Evolutionary conservation across 2,113 vertebrate species (phyloP).

Genomic region (human (Homo sapiens)): GRCh38 chr4:111002501-111003000

Average conservation of each 20-base stretch:
- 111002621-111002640: background rate
- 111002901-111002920: background rate
- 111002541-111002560: constrained; percentile 37
- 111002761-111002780: background rate
- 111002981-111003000: background rate
- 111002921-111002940: constrained; percentile 4
- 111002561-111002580: background rate
- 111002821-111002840: background rate
- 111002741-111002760: background rate
- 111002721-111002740: background rate
- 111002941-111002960: background rate
- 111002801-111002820: background rate
- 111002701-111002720: background rate
- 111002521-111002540: background rate
- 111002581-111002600: background rate
- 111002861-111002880: background rate
- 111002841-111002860: background rate
- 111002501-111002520: constrained; percentile 23
- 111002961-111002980: background rate
- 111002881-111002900: background rate
- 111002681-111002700: background rate
- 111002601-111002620: background rate
- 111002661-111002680: background rate
- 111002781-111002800: background rate
- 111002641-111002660: background rate